phyloP scores from a whole-genome alignment of 2,113 vertebrate species.

The Ranitomeya imitator region DNA sequence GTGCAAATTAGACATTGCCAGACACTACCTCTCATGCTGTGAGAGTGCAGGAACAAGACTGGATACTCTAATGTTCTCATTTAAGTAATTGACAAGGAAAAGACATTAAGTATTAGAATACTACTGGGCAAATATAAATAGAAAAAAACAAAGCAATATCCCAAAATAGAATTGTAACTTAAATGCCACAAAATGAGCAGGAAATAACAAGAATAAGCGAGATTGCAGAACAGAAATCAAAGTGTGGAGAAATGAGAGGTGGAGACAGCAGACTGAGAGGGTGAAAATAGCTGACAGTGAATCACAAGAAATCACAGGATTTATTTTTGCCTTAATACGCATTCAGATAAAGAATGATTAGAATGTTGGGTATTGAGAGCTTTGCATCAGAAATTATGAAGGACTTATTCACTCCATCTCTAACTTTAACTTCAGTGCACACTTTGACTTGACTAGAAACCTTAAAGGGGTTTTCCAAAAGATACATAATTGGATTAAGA shows the following conservation, averaged over 20 bases:
- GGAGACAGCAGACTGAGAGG: slow-evolving; percentile 18
- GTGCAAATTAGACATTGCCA: background rate
- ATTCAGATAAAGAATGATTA: slow-evolving; percentile 3
- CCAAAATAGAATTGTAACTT: slow-evolving; percentile 6
- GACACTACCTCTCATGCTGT: background rate
- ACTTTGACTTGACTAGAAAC: background rate
- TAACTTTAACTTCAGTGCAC: background rate
- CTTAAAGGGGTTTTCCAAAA: background rate
- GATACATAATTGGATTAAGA: too few relatives aligned
- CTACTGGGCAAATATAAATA: background rate
- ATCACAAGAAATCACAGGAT: slow-evolving; percentile 42
- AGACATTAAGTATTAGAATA: background rate
- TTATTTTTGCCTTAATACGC: slow-evolving; percentile 25
- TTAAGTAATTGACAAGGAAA: background rate
- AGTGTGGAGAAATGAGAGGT: background rate
- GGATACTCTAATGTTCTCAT: background rate
- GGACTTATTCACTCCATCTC: background rate
- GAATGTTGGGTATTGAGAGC: background rate
- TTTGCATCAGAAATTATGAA: background rate
- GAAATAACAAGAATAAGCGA: slow-evolving; percentile 61
- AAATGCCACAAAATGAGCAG: slow-evolving; percentile 32
- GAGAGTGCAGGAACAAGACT: background rate
- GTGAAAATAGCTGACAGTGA: slow-evolving; percentile 49
- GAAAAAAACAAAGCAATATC: background rate
- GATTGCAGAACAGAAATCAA: background rate